Evolutionary conservation across 2,113 vertebrate species (phyloP), one percentile per base, ranked within the genome.

Genomic region (Mungos mungo): DNA sequence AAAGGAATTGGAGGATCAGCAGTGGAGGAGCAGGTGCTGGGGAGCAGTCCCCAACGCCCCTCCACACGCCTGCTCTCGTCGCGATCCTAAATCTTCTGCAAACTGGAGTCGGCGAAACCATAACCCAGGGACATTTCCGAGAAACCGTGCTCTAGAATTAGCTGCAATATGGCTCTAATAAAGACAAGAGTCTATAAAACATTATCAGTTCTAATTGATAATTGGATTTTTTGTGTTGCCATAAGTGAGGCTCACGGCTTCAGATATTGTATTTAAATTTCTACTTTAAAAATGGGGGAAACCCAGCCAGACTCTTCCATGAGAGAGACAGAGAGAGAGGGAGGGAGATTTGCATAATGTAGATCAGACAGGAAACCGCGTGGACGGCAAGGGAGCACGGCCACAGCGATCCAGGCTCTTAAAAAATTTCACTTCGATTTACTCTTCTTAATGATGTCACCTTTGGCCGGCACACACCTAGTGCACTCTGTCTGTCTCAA

Each of bases 221-320:
- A 97, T 96, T 86, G 96, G 71, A 80, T 86, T 94, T 95, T 95
- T 47, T 92, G 63, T 85, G 79, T 95, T 85, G 72, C 72, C 82
- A 33, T 94, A 93, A 97, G 97, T 79, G 87, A 97, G 41, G 60
- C 74, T 97, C 92, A 97, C 95, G 95, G 95, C 88, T 93, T 82
- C 45, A 91, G 93, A 97, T 77, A 89, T 18, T 91, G 88, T 95
- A 82, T 96, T 92, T 98, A 92, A 97, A 96, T 92, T 89, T 89
- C 81, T 79, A 33, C 82, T 96, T 97, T 41, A 68, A 96, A 93
- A 94, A 84, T 50, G 3, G 0, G 90, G n/a, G 68, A 57, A 96
- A 54, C 57, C 35, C 41, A 87, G 90, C 65, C 94, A 96, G 87
- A 13, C 10, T 52, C 74, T 72, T 72, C 19, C 50, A 54, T 38